phyloP scores from a whole-genome alignment of 2,113 vertebrate species.

The Anoplopoma fimbria region DNA sequence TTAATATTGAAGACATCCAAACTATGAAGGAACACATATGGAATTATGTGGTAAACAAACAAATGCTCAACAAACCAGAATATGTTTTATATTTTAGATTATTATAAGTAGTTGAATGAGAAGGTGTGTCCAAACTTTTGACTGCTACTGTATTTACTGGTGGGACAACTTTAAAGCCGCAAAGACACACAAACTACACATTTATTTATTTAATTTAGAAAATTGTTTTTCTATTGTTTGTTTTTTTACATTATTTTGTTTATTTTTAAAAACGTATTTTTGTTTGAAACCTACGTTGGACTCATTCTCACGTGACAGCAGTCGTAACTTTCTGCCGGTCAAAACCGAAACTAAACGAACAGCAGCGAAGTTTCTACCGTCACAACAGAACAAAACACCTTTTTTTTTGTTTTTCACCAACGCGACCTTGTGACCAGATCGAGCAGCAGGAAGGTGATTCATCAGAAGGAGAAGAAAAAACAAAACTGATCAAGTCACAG shows the following conservation, averaged over 20 bases:
- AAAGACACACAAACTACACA: not conserved
- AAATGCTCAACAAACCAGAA: too few species aligned
- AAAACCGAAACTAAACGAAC: constrained; percentile 38
- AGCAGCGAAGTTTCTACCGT: constrained; percentile 38
- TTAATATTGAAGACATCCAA: too few species aligned
- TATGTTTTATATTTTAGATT: too few species aligned
- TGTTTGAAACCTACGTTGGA: not conserved
- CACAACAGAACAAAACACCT: not conserved
- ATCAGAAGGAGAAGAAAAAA: not conserved
- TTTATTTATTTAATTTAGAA: not conserved
- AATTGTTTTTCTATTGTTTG: too few species aligned
- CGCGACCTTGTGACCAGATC: not conserved
- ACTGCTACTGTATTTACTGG: not conserved
- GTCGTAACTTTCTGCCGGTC: not conserved
- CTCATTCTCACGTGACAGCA: not conserved
- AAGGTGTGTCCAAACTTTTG: too few species aligned
- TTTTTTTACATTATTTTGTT: too few species aligned
- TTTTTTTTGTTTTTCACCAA: not conserved
- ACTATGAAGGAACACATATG: too few species aligned
- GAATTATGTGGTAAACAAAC: too few species aligned
- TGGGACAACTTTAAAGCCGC: not conserved
- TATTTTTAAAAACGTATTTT: not conserved
- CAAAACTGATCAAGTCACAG: accelerated
- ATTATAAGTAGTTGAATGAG: too few species aligned
- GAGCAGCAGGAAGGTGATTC: not conserved